Percentiles rank a stretch among this genome's conserved stretches.
Evolutionary conservation across 1,140 invertebrate species (phyloP).

Genomic region (Ganaspis sp.): DNA sequence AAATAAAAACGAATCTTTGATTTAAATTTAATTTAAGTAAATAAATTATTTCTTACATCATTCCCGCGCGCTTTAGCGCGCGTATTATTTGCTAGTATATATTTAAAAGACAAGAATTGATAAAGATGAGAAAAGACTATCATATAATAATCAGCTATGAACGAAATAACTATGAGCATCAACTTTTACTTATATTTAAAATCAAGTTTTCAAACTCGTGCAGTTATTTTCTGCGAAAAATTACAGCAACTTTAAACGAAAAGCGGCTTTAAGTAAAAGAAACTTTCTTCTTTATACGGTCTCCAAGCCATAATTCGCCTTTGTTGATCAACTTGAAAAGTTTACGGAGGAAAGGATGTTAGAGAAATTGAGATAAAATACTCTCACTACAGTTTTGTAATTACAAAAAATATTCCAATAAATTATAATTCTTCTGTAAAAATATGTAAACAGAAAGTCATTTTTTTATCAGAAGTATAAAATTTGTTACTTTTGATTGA

Average conservation of each 20-base stretch:
- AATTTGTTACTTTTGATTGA: too few species aligned
- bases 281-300: neutral
- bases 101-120: too few species aligned
- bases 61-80: too few species aligned
- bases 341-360: neutral
- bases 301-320: neutral
- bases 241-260: conserved; percentile 20
- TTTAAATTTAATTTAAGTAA: too few species aligned
- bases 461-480: too few species aligned
- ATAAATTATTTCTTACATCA: too few species aligned
- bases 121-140: too few species aligned
- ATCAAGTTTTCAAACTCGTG: neutral
- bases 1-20: too few species aligned
- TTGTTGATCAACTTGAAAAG: neutral
- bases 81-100: too few species aligned
- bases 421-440: too few species aligned
- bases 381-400: neutral
- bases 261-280: conserved; percentile 13
- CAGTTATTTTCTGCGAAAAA: conserved; percentile 19
- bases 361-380: neutral
- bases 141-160: too few species aligned
- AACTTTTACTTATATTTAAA: neutral
- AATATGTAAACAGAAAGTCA: too few species aligned
- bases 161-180: neutral
- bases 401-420: neutral